Conservation (phyloP, 2,888 invertebrate species). For the Acronicta alni region DNA sequence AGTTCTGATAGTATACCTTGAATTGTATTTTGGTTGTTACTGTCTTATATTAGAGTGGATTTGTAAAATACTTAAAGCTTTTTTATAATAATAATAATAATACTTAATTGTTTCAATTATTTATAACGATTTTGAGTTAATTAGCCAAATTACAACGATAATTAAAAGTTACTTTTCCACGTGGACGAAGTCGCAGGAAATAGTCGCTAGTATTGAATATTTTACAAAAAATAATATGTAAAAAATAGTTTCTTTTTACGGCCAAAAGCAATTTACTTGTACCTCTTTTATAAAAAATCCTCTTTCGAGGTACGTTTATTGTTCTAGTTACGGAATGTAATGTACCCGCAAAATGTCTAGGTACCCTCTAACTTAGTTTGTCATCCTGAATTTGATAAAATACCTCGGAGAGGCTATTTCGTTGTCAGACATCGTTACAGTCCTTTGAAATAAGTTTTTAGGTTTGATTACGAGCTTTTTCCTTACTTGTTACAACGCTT, state of each 20-base stretch:
- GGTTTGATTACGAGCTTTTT: conserved; percentile 16
- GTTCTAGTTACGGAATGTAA: conserved; percentile 16
- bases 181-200: no score
- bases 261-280: conserved; percentile 5
- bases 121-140: no score
- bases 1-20: no score
- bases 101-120: no score
- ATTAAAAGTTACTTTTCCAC: no score
- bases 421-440: conserved; percentile 22
- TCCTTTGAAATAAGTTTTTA: conserved; percentile 17
- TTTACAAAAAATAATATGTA: neutral
- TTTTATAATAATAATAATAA: no score
- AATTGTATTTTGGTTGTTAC: no score
- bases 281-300: conserved; percentile 3
- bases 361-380: conserved; percentile 17
- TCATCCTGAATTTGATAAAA: conserved; percentile 34
- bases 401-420: conserved; percentile 23
- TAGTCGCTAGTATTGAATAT: no score
- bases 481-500: conserved; percentile 10
- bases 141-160: no score
- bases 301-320: conserved; percentile 3
- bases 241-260: neutral
- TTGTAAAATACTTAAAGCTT: no score
- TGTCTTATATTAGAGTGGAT: no score
- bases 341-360: conserved; percentile 23